Percentiles rank a stretch among this genome's conserved stretches.
These are phyloP conservation scores for Percopsis transmontana DNA, from an alignment of 2,113 vertebrate genomes.

Conservation along the genomic window DNA sequence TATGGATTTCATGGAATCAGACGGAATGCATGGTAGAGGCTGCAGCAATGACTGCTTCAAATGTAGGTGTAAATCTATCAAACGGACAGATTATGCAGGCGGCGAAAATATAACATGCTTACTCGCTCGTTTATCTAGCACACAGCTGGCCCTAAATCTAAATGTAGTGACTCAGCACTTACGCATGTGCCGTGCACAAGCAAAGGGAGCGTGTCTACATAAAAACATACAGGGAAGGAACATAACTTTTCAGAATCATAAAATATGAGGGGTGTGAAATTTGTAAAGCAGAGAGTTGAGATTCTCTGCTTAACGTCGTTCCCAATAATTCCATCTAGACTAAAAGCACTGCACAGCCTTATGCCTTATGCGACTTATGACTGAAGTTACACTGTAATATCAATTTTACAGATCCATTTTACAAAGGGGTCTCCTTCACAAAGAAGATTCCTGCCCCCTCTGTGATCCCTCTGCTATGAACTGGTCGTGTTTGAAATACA, in stretches of 20 bases:
- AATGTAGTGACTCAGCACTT: conserved; percentile 41
- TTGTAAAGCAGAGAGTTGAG: no score
- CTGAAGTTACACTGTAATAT: no score
- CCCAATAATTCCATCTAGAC: no score
- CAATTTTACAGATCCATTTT: no score
- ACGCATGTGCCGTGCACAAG: conserved; percentile 60
- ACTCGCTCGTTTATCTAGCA: conserved; percentile 65
- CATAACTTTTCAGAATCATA: no score
- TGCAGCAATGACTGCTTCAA: conserved; percentile 12
- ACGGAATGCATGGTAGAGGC: not conserved
- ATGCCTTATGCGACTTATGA: no score
- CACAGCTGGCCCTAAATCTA: conserved; percentile 63
- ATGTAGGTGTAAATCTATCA: conserved; percentile 21
- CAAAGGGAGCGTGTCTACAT: conserved; percentile 20
- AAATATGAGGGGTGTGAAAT: no score
- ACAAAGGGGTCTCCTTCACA: not conserved
- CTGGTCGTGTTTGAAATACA: not conserved
- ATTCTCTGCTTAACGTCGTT: no score
- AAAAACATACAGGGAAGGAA: conserved; percentile 16
- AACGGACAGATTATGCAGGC: not conserved
- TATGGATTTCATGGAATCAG: not conserved
- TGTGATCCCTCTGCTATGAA: not conserved
- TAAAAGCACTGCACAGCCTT: no score
- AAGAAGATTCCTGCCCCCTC: not conserved
- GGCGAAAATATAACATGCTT: conserved; percentile 42